Evolutionary conservation across 2,797 vertebrate genomes (phyloP).

Genomic region (Linurgus olivaceus): DNA sequence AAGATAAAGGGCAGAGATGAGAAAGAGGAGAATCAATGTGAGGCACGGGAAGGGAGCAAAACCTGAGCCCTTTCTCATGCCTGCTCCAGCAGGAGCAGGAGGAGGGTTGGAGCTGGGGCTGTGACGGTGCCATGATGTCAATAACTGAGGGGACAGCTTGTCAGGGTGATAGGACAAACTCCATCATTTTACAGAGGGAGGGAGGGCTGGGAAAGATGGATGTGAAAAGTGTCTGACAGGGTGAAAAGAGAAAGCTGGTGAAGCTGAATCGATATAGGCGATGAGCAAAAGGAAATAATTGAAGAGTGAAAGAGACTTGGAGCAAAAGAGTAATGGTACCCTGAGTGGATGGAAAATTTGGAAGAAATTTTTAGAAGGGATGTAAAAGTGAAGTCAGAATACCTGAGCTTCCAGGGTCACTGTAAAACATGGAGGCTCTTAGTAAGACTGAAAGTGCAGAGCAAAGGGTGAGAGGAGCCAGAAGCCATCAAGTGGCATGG

Average conservation of each 20-base stretch:
- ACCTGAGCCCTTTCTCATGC: not conserved
- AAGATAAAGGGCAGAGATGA: not conserved
- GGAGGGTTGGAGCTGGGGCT: not conserved
- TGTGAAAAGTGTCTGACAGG: slow-evolving; percentile 7
- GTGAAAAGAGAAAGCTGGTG: slow-evolving; percentile 4
- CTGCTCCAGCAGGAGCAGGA: not conserved
- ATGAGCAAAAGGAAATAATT: not conserved
- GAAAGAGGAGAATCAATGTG: not conserved
- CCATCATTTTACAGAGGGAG: not conserved
- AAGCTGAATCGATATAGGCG: not conserved
- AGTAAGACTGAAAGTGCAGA: not conserved
- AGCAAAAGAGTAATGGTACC: not conserved
- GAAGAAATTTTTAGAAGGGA: not conserved
- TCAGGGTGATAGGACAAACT: slow-evolving; percentile 32
- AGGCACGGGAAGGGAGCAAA: not conserved
- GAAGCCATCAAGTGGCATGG: not conserved
- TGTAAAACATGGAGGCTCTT: not conserved
- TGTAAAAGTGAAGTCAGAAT: not conserved
- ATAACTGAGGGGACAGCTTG: not conserved
- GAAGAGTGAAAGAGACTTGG: not conserved
- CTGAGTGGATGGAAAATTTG: not conserved
- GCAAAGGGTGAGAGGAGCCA: not conserved
- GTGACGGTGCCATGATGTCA: not conserved
- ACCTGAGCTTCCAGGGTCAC: not conserved
- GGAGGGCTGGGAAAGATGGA: not conserved